Conservation (phyloP, 2,888 invertebrate species). For the Rhamnusium bicolor region DNA sequence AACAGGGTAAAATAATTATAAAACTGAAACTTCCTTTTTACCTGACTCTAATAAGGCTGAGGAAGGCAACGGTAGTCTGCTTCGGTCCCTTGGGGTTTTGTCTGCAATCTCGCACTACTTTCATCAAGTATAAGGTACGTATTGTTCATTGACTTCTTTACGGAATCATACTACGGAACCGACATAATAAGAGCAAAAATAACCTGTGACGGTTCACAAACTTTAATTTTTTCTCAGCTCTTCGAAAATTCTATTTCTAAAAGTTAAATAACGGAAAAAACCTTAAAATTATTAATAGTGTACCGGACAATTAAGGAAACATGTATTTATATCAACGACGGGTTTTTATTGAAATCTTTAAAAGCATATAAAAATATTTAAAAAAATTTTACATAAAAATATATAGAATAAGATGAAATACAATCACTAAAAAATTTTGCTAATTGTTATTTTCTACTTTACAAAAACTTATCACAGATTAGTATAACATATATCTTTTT, state of each 20-base stretch:
- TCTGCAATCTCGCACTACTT: neutral
- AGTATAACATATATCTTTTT: too few species aligned
- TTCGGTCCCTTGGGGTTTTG: slow-evolving; percentile 10
- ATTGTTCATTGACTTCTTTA: slow-evolving; percentile 2
- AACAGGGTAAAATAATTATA: neutral
- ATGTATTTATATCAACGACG: too few species aligned
- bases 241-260: neutral
- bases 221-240: neutral
- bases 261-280: too few species aligned
- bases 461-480: too few species aligned
- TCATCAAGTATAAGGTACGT: neutral
- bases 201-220: neutral
- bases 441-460: too few species aligned
- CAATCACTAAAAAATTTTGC: too few species aligned
- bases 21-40: slow-evolving; percentile 41
- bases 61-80: slow-evolving; percentile 36
- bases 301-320: too few species aligned
- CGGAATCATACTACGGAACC: slow-evolving; percentile 1
- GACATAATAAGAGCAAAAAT: slow-evolving; percentile 4
- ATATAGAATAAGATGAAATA: too few species aligned
- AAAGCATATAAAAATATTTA: too few species aligned
- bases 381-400: too few species aligned
- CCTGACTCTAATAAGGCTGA: slow-evolving; percentile 38
- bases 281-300: too few species aligned
- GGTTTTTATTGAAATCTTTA: too few species aligned